Base-by-base conservation (phyloP, 37 sponge, comb jelly and placozoan genomes). In the Halisarca cf. caerulea region DNA sequence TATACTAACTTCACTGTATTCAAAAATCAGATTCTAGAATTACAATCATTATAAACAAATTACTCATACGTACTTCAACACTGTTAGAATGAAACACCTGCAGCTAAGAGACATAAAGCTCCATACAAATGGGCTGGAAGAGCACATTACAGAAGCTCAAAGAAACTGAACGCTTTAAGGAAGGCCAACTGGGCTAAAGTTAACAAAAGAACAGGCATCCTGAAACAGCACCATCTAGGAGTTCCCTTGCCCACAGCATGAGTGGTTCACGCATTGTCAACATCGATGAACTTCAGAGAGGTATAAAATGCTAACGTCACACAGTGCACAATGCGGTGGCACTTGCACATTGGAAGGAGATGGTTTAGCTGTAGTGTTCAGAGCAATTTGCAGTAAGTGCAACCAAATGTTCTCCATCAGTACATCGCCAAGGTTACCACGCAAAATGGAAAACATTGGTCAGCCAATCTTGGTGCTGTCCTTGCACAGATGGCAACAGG, bases 401-500 rank as follows among this genome's bases (percentile, higher is more conserved):
- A 9, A 25, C 28, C 41, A 60, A 3, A 9, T 35, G 27, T 82
- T 62, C 62, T 58, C 44, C 39, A 2, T 82, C 68, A 2, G 4
- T 15, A 43, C 83, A 60, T 61, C 68, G n/a, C 68, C 60, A 2
- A 27, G n/a, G 0, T 25, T 28, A 34, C 36, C 27, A 69, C 71
- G 20, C 2, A 20, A 3, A 28, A 15, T 28, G 71, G 71, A 2
- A 69, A 55, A 55, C 11, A 59, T 17, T 84, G 89, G 85, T 66
- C 78, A 66, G 77, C 47, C 30, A 89, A 80, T 30, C 43, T 84
- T 15, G 81, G 80, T 66, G 90, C 83, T 34, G 90, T 89, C 39
- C 84, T 84, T 80, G 90, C 82, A 2, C 82, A 89, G 25, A 89
- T 89, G 90, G 0, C 78, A 15, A 80, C 82, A 11, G 86, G 90